phyloP scores from a whole-genome alignment of 2,888 invertebrate species.

The Erebia palarica region DNA sequence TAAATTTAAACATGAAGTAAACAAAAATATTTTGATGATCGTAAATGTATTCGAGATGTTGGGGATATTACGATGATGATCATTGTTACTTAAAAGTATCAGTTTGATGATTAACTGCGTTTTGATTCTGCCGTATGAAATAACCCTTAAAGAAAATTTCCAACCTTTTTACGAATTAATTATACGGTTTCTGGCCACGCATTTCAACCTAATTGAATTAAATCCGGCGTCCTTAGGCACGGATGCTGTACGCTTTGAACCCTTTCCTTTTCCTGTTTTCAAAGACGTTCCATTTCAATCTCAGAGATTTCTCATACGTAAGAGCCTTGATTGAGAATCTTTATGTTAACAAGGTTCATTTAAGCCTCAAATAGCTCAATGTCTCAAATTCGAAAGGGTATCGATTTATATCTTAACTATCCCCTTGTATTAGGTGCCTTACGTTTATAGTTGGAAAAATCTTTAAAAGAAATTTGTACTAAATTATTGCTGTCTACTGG shows the following conservation, averaged over 20 bases:
- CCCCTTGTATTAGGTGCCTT: too few species aligned
- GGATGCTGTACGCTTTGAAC: slow-evolving; percentile 23
- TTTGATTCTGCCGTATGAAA: slow-evolving; percentile 23
- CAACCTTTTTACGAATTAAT: slow-evolving; percentile 60
- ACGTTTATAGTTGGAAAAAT: too few species aligned
- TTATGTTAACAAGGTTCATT: slow-evolving; percentile 7
- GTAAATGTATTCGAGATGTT: too few species aligned
- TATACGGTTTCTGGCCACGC: slow-evolving; percentile 66
- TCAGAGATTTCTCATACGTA: neutral
- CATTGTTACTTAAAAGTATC: too few species aligned
- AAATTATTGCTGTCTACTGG: too few species aligned
- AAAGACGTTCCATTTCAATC: slow-evolving; percentile 14
- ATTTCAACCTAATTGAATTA: slow-evolving; percentile 72
- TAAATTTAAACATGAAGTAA: too few species aligned
- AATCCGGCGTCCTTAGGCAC: slow-evolving; percentile 55
- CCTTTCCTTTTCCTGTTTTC: slow-evolving; percentile 13
- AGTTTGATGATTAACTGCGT: neutral
- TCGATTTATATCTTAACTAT: too few species aligned
- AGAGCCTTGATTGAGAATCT: slow-evolving; percentile 14
- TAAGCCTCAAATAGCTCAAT: neutral
- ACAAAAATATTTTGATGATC: too few species aligned
- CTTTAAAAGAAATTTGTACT: too few species aligned
- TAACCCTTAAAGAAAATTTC: slow-evolving; percentile 52
- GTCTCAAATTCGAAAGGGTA: too few species aligned
- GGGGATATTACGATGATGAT: too few species aligned